These are phyloP conservation scores for Syrista parreyssii DNA, from an alignment of 2,888 invertebrate species.

Conservation along the genomic window DNA sequence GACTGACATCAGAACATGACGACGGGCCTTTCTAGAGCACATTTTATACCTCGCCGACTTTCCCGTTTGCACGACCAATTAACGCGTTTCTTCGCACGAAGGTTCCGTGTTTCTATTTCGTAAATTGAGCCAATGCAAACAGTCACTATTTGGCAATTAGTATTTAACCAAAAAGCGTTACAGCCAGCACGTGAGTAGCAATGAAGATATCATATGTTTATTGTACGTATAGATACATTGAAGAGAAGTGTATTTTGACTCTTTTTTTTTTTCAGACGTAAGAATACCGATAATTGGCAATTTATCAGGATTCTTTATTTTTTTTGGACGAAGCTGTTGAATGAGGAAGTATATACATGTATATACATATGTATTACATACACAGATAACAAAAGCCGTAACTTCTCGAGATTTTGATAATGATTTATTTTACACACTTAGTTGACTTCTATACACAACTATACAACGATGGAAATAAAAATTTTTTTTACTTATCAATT, in stretches of 20 bases:
- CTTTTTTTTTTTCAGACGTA: not conserved
- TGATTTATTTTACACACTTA: conserved; percentile 64
- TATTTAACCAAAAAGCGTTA: too few species aligned
- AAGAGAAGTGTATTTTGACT: not conserved
- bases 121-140: too few species aligned
- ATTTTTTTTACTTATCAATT: conserved; percentile 28
- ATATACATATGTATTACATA: not conserved
- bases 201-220: not conserved
- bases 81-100: not conserved
- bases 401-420: conserved; percentile 43
- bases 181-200: not conserved
- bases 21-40: too few species aligned
- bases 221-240: not conserved
- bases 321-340: not conserved
- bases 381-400: not conserved
- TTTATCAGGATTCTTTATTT: not conserved
- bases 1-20: too few species aligned
- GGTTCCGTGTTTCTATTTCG: too few species aligned
- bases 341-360: not conserved
- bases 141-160: too few species aligned
- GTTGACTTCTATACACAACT: conserved; percentile 64
- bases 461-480: conserved; percentile 64
- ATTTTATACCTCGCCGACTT: too few species aligned
- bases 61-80: conserved; percentile 5
- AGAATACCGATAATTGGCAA: not conserved